phyloP scores from a whole-genome alignment of 2,888 invertebrate genomes.

The Meloe dianella region DNA sequence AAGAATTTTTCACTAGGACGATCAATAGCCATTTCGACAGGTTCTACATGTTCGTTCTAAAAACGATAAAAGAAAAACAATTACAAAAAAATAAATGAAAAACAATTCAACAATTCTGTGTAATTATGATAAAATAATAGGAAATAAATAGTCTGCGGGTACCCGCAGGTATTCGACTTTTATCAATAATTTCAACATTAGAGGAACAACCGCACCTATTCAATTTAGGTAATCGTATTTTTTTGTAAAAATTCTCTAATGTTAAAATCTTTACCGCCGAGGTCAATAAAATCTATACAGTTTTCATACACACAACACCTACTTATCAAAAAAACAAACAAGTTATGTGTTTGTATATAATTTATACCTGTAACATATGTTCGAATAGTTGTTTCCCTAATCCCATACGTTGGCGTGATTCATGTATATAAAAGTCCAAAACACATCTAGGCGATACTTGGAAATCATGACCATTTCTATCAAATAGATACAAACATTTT shows the following conservation, averaged over 20 bases:
- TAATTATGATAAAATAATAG: not conserved
- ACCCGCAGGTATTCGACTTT: not conserved
- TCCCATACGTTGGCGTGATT: conserved; percentile 83
- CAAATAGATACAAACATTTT: conserved; percentile 88
- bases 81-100: not conserved
- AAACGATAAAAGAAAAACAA: conserved; percentile 44
- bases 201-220: not conserved
- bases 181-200: not conserved
- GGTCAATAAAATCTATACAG: conserved; percentile 19
- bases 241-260: not conserved
- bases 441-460: conserved; percentile 86
- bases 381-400: conserved; percentile 86
- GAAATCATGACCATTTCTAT: conserved; percentile 71
- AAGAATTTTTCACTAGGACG: conserved; percentile 90
- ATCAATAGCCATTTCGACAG: conserved; percentile 86
- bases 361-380: conserved; percentile 79
- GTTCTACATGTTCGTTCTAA: conserved; percentile 71
- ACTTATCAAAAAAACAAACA: not conserved
- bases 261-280: conserved; percentile 6
- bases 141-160: not conserved
- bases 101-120: not conserved
- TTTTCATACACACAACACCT: not conserved
- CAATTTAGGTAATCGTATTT: not conserved
- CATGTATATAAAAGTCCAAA: conserved; percentile 91
- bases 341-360: not conserved